phyloP scores from a whole-genome alignment of 2,113 vertebrate species.

The Oryzias javanicus region DNA sequence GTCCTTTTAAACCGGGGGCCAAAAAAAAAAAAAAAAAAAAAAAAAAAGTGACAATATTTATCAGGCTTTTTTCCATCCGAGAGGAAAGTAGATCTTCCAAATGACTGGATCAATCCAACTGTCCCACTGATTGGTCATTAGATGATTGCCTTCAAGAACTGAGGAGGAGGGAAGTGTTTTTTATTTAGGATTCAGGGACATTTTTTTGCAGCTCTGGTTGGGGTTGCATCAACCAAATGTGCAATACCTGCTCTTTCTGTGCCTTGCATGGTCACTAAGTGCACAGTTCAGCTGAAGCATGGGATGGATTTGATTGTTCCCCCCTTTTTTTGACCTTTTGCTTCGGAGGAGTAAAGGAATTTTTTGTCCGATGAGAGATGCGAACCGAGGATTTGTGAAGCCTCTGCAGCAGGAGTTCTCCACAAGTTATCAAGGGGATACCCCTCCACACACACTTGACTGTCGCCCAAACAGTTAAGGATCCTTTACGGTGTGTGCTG shows the following conservation, averaged over 20 bases:
- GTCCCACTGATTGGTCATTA: conserved; percentile 50
- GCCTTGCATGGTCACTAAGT: conserved; percentile 59
- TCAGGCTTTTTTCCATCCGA: conserved; percentile 30
- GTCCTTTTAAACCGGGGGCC: neutral
- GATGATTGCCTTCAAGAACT: conserved; percentile 25
- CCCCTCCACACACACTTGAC: no score
- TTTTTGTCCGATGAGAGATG: no score
- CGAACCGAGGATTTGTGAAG: no score
- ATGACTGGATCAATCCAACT: conserved; percentile 64
- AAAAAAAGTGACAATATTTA: conserved; percentile 15
- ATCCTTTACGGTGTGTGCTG: conserved; percentile 19
- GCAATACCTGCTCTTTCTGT: conserved; percentile 56
- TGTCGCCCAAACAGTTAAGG: no score
- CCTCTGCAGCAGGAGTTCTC: conserved; percentile 1
- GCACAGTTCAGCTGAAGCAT: conserved; percentile 32
- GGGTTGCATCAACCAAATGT: conserved; percentile 60
- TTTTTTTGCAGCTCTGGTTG: conserved; percentile 33
- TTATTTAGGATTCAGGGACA: conserved; percentile 7
- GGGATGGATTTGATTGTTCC: neutral
- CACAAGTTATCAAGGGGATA: conserved; percentile 12
- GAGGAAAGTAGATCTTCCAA: conserved; percentile 36
- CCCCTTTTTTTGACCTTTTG: neutral
- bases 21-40: conserved; percentile 1
- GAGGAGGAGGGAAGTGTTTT: conserved; percentile 11
- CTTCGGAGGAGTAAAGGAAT: conserved; percentile 7